A percentile compares a stretch with the other conserved stretches of the same genome.
Conservation (phyloP, 1,140 invertebrate genomes). For the Drosophila mauritiana region DNA sequence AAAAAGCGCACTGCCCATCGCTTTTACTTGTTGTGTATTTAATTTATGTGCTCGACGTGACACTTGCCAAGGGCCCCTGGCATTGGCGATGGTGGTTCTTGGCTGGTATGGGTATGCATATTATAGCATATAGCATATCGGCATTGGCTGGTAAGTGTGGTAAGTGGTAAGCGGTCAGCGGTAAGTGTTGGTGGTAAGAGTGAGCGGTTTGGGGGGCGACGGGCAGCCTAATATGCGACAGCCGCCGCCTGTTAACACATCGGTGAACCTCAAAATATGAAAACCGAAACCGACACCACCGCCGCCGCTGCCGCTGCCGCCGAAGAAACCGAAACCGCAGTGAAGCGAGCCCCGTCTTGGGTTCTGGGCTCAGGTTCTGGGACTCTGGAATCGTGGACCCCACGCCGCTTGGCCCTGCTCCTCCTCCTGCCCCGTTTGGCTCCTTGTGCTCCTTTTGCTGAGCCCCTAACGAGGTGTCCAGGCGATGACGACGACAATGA, state of each 20-base stretch:
- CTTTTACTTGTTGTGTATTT: constrained; percentile 45
- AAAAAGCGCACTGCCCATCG: constrained; percentile 2
- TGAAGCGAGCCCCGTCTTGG: constrained; percentile 35
- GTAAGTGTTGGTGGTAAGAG: constrained; percentile 13
- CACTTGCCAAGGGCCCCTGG: constrained; percentile 65
- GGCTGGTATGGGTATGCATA: neutral
- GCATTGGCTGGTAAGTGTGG: constrained; percentile 17
- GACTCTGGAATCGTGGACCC: constrained; percentile 37
- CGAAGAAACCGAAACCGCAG: constrained; percentile 30
- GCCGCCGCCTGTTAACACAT: constrained; percentile 80
- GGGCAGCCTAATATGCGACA: constrained; percentile 73
- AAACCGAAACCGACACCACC: constrained; percentile 70
- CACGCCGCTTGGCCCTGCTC: constrained; percentile 23
- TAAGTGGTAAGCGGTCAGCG: neutral
- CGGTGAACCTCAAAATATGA: constrained; percentile 80
- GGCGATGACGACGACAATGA: constrained; percentile 58
- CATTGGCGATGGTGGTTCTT: neutral
- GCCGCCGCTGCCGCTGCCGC: constrained; percentile 22
- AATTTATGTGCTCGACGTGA: constrained; percentile 83
- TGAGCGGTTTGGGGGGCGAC: constrained; percentile 2
- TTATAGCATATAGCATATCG: neutral
- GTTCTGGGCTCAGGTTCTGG: constrained; percentile 19
- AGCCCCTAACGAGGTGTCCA: constrained; percentile 76
- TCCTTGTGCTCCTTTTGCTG: neutral
- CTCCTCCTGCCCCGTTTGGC: neutral